These are phyloP conservation scores for Lutjanus erythropterus DNA, from an alignment of 2,113 vertebrate genomes.

Conservation along the genomic window DNA sequence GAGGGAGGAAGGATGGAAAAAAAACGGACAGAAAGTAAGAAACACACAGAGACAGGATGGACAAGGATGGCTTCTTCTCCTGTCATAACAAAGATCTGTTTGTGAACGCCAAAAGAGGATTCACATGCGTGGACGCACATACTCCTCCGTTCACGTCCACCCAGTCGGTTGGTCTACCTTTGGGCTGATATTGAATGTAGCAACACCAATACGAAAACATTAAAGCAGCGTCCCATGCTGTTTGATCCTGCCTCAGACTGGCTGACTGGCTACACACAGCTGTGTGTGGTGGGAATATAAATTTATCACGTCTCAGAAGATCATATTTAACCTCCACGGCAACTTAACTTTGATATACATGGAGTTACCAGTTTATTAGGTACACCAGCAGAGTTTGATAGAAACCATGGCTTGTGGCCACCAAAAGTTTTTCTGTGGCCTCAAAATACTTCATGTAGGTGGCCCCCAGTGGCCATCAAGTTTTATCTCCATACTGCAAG, in stretches of 20 bases:
- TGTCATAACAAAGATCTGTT: conserved; percentile 30
- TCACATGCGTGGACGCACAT: conserved; percentile 7
- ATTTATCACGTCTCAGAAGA: conserved; percentile 40
- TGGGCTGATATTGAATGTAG: conserved; percentile 43
- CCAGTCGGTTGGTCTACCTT: conserved; percentile 8
- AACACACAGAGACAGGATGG: conserved; percentile 7
- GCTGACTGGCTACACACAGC: conserved; percentile 47
- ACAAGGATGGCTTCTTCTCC: conserved; percentile 35
- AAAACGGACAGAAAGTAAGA: conserved; percentile 6
- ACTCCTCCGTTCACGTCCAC: neutral
- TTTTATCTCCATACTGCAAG: too few species aligned
- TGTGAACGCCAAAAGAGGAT: conserved; percentile 1
- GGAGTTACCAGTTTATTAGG: conserved; percentile 14
- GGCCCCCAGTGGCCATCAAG: too few species aligned
- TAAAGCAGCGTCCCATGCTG: conserved; percentile 60
- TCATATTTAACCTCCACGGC: conserved; percentile 27
- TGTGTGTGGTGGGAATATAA: conserved; percentile 66
- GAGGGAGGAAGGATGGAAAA: conserved; percentile 6
- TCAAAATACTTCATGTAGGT: too few species aligned
- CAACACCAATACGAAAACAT: conserved; percentile 61
- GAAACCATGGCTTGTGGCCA: too few species aligned
- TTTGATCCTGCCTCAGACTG: conserved; percentile 67
- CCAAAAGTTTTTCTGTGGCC: too few species aligned
- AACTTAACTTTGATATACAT: conserved; percentile 17
- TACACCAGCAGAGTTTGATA: neutral